Evolutionary conservation across 2,888 invertebrate species (phyloP).

Genomic region (Microchrysa polita): DNA sequence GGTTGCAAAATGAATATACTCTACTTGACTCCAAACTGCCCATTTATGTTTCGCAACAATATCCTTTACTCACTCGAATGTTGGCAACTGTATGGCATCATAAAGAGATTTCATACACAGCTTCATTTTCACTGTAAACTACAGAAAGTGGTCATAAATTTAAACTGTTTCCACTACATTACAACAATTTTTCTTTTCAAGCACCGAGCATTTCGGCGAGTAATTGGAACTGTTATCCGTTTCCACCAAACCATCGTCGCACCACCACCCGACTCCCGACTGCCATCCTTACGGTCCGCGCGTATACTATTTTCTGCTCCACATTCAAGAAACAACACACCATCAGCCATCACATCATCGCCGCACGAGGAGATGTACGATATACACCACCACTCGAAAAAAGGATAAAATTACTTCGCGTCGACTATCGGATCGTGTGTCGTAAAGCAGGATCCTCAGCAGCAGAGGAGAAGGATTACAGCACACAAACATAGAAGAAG

Average conservation of each 20-base stretch:
- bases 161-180: constrained; percentile 43
- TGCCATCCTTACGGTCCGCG: too few species aligned
- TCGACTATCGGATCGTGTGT: too few species aligned
- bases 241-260: not conserved
- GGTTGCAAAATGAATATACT: too few species aligned
- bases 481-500: too few species aligned
- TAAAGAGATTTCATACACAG: constrained; percentile 26
- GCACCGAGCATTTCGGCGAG: constrained; percentile 21
- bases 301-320: not conserved
- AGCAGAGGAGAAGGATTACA: not conserved
- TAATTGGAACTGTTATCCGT: constrained; percentile 13
- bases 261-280: not conserved
- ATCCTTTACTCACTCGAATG: not conserved
- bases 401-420: constrained; percentile 1
- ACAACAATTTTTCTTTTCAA: constrained; percentile 29
- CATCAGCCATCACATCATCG: too few species aligned
- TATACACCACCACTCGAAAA: not conserved
- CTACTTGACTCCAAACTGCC: not conserved
- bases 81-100: constrained; percentile 20
- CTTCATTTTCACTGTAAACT: constrained; percentile 37
- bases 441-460: too few species aligned
- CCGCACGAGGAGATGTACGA: not conserved
- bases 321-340: too few species aligned
- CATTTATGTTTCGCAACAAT: not conserved
- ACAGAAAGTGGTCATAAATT: constrained; percentile 39